Base-by-base conservation (phyloP, 2,888 invertebrate species). In the Hypercompe scribonia region DNA sequence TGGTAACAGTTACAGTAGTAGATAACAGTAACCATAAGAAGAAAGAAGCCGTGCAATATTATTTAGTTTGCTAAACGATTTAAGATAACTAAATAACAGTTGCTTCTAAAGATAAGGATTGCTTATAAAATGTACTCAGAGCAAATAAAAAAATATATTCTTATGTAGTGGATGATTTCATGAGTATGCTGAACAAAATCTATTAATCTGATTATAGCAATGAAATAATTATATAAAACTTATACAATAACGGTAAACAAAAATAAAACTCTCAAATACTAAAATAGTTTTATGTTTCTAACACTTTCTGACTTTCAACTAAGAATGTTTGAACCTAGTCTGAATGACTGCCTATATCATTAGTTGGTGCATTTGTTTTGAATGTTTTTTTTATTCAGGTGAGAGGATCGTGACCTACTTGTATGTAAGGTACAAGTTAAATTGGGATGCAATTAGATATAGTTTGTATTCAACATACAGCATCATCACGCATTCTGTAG, bases 371-470 rank as follows among this genome's bases (percentile, higher is more conserved):
- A n/a, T 58, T 58, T 28, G 3, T 21, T 28, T 58, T 13, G 3
- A 42, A 42, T 70, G 63, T 81, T 68, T 61, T 73, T 86, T 86
- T 75, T n/a, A 18, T 31, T 18, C 89, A 95, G 96, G 94, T 81
- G 96, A 96, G 89, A 87, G 91, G 72, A 90, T 92, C 69, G 84
- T 96, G 11, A 90, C 90, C 8, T 96, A 96, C 79, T 87, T 96
- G 87, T 96, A 90, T 74, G 88, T 94, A 28, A 90, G 96, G 74
- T 93, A 94, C 79, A 91, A 92, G 39, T 87, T 96, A 31, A 92
- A 93, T 77, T 96, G 96, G 96, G 92, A 96, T 77, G 95, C 94
- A 18, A 80, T 95, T 8, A 94, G 91, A 76, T 96, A 89, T 86
- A 95, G 95, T 80, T 81, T 95, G 69, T 95, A 94, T 78, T 94